These are phyloP conservation scores for Heterohyrax brucei DNA, from an alignment of 2,797 vertebrate genomes.

Conservation along the genomic window DNA sequence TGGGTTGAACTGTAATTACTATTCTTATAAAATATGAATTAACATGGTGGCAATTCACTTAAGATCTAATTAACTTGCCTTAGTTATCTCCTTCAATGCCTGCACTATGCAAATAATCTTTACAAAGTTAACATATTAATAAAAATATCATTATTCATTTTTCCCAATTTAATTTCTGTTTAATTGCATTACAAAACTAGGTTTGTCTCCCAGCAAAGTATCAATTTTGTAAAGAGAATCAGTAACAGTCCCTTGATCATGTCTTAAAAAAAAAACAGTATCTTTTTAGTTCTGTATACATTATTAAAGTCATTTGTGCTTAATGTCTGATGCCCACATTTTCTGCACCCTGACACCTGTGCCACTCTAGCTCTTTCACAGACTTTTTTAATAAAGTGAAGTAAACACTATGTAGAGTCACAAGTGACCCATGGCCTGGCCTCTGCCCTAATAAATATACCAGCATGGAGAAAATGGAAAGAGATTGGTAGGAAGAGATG, in stretches of 20 bases:
- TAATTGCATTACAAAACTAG: conserved; percentile 88
- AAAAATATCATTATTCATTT: conserved; percentile 87
- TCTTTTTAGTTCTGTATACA: conserved; percentile 81
- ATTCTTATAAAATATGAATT: conserved; percentile 91
- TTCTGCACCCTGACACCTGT: background rate
- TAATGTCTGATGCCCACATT: conserved; percentile 60
- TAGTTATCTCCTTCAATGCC: conserved; percentile 85
- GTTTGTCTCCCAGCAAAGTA: conserved; percentile 85
- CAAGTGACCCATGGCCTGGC: background rate
- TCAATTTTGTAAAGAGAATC: conserved; percentile 79
- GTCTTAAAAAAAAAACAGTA: conserved; percentile 70
- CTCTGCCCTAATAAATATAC: background rate
- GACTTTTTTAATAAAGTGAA: conserved; percentile 20
- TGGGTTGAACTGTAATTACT: conserved; percentile 90
- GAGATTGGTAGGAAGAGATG: background rate
- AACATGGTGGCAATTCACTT: conserved; percentile 87
- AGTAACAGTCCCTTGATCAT: conserved; percentile 77
- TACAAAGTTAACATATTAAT: conserved; percentile 89
- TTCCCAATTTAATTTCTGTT: conserved; percentile 83
- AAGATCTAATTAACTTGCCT: conserved; percentile 90
- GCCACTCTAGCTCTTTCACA: background rate
- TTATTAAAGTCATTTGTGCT: conserved; percentile 75
- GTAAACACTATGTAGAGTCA: background rate
- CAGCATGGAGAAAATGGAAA: background rate
- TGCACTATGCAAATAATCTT: conserved; percentile 87